Conservation (phyloP, 2,113 vertebrate species). For the Larimichthys polyactis region DNA sequence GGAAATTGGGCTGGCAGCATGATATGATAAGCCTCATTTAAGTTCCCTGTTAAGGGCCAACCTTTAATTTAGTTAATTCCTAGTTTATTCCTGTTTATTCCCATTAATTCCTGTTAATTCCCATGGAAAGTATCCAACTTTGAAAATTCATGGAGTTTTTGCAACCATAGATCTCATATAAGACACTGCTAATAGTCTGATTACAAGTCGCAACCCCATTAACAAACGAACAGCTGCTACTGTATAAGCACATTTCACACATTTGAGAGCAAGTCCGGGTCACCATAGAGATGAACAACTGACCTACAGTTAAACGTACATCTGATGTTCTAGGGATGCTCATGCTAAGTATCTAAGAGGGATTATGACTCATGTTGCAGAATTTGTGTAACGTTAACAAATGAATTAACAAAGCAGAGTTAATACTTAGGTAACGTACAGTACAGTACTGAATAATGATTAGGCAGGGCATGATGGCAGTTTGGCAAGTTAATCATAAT, state of each 20-base stretch:
- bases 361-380: background rate
- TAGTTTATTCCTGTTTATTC: too few species aligned
- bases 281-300: background rate
- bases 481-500: conserved; percentile 27
- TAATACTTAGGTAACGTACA: background rate
- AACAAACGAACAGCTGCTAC: background rate
- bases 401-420: background rate
- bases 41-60: too few species aligned
- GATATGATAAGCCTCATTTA: too few species aligned
- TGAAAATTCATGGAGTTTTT: too few species aligned
- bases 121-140: too few species aligned
- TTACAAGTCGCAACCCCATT: background rate
- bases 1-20: too few species aligned
- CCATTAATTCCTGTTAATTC: too few species aligned
- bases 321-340: background rate
- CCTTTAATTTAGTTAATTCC: too few species aligned
- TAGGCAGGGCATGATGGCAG: background rate
- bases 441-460: background rate
- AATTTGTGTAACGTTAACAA: background rate
- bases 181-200: background rate
- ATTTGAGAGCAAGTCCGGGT: background rate
- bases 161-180: background rate
- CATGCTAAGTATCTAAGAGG: background rate
- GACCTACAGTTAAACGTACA: too few species aligned
- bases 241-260: background rate